Evolutionary conservation across 2,797 vertebrate species (phyloP), one percentile per base, ranked within the genome.

Genomic region (Esox lucius): DNA sequence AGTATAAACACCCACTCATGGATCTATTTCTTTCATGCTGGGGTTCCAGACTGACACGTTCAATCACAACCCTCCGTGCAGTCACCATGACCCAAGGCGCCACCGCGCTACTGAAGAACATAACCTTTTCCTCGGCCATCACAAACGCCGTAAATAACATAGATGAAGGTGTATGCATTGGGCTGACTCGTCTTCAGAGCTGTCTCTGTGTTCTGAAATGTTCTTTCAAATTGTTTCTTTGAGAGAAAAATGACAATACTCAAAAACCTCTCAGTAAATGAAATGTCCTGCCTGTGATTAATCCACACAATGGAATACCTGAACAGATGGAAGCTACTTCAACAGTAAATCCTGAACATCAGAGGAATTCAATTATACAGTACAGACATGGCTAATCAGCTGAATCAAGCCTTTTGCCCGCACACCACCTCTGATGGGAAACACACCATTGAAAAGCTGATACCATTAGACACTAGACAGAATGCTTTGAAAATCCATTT

Each of bases 231-330:
- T n/a, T 22, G 4, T 59, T 17, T 59, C n/a, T 59, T 4, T 59
- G 53, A 59, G 53, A 59, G 13, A 65, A 65, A 65, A 16, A 19
- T n/a, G 68, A 33, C 46, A 19, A 26, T 51, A 26, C 26, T 49
- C 8, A 24, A 7, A 75, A 70, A 33, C 77, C 75, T 75, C 75
- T 78, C 76, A 74, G 68, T 68, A 80, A 71, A 22, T 8, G 24
- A 22, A 11, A 0, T 22, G 13, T 31, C 26, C 62, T 65, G 12
- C 62, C 26, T 65, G 1, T 78, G 84, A 89, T 88, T 83, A 84
- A 51, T 80, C 33, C 71, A 42, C 61, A 81, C 78, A 81, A 86
- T 65, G 72, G 77, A 73, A 78, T 48, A 51, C 42, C 11, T 69
- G 65, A 2, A 68, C n/a, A 24, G 72, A 77, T 78, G 75, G 75